Base-by-base conservation (phyloP, 2,888 invertebrate species). In the Temnothorax ravouxi region DNA sequence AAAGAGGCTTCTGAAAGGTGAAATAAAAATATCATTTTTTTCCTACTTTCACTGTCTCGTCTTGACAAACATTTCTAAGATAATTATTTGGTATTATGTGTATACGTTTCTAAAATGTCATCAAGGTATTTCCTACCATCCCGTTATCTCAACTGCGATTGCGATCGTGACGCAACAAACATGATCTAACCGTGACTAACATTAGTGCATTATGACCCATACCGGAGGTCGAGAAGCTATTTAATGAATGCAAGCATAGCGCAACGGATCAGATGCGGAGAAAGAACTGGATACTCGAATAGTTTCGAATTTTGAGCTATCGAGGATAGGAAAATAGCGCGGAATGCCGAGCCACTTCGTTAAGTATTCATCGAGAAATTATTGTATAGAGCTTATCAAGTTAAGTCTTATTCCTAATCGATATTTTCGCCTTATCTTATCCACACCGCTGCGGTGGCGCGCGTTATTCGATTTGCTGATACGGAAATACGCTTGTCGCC, bases 361-460 rank as follows among this genome's bases (percentile, higher is more conserved):
- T 81, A 84, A 77, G 50, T 83, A 83, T 83, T 76, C 66, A 83
- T 67, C 56, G 67, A 66, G 64, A 76, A 64, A 76, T 76, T 79
- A 77, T 80, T 79, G 66, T 77, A 79, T 41, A 71, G 80, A 80
- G 61, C 38, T 59, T 74, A 84, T 81, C 44, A 52, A 66, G 74
- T 81, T 84, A 80, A 61, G 52, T 81, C 71, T 79, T 71, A 79
- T 79, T 66, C 25, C 74, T 72, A 76, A 81, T 84, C 84, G 81
- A 84, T 84, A 81, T 81, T 84, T 84, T 81, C 84, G 50, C 72
- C 72, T 81, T 50, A 72, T 83, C 77, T 66, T 67, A 61, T 71
- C 79, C 54, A 69, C 62, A 79, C 11, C 61, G 59, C 54, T 59
- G 75, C 50, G n/a, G 41, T 64, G 13, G 61, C 67, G 69, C 83